A percentile compares a stretch with the other conserved stretches of the same genome.
Evolutionary conservation across 2,888 invertebrate genomes (phyloP).

Genomic region (Brenthis hecate): DNA sequence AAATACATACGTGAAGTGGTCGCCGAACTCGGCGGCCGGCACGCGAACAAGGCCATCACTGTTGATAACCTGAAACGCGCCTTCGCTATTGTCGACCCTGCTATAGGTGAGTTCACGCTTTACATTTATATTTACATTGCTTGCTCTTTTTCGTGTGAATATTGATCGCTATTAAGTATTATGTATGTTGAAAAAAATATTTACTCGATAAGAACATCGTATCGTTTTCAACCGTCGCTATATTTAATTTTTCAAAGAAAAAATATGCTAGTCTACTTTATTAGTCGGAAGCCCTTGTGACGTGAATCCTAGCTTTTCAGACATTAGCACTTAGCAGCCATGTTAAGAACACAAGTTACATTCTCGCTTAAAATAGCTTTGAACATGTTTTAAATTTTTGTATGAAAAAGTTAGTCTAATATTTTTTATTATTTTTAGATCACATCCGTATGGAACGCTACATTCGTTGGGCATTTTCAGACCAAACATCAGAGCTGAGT

Average conservation of each 20-base stretch:
- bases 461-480: constrained; percentile 74
- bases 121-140: background rate
- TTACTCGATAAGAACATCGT: too few relatives aligned
- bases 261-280: too few relatives aligned
- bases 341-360: too few relatives aligned
- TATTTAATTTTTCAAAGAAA: too few relatives aligned
- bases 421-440: constrained; percentile 50
- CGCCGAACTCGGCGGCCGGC: constrained; percentile 59
- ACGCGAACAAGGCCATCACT: constrained; percentile 49
- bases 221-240: too few relatives aligned
- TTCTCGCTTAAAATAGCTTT: too few relatives aligned
- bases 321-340: too few relatives aligned
- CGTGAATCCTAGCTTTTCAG: too few relatives aligned
- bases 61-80: constrained; percentile 56
- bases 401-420: background rate
- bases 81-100: constrained; percentile 73
- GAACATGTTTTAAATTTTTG: too few relatives aligned
- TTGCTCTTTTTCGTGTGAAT: background rate
- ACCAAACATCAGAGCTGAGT: constrained; percentile 51
- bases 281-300: too few relatives aligned
- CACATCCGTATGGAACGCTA: constrained; percentile 76
- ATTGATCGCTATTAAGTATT: too few relatives aligned
- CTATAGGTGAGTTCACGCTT: constrained; percentile 54
- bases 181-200: too few relatives aligned
- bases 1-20: constrained; percentile 74